A percentile compares a stretch with the other conserved stretches of the same genome.
phyloP scores from a whole-genome alignment of 2,113 vertebrate species.

The Leucoraja erinaceus region DNA sequence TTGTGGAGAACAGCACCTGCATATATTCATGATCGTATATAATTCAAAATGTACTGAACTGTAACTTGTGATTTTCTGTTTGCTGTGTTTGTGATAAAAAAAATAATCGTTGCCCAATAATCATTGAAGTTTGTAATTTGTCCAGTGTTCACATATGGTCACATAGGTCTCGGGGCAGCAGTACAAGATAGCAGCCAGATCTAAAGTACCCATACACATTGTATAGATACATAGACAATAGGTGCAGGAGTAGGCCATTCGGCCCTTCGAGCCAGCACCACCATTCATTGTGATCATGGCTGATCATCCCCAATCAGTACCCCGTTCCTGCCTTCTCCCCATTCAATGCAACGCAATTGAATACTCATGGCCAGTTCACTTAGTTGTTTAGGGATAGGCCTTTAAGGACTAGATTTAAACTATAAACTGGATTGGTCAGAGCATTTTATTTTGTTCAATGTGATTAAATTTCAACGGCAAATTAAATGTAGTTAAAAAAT shows the following conservation, averaged over 20 bases:
- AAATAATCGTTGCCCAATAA: not conserved
- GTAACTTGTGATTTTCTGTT: not conserved
- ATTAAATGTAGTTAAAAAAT: no score
- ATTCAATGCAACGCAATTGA: no score
- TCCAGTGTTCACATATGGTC: not conserved
- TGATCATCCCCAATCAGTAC: no score
- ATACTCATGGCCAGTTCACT: no score
- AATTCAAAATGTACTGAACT: not conserved
- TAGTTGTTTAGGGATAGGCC: no score
- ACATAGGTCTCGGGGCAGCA: not conserved
- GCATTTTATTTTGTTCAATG: not conserved
- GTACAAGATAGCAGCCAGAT: not conserved
- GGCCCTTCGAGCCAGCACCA: not conserved
- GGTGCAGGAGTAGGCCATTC: not conserved
- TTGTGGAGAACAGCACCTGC: not conserved
- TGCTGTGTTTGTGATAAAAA: constrained; percentile 25
- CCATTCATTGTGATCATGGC: no score
- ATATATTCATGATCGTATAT: not conserved
- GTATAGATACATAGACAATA: not conserved
- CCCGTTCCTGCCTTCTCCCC: no score
- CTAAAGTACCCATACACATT: not conserved
- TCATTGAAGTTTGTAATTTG: not conserved
- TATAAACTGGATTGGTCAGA: not conserved
- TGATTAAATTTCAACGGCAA: no score
- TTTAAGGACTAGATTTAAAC: not conserved